These are phyloP conservation scores for Brachyrhaphis roseni DNA, from an alignment of 2,797 vertebrate genomes.

Conservation along the genomic window DNA sequence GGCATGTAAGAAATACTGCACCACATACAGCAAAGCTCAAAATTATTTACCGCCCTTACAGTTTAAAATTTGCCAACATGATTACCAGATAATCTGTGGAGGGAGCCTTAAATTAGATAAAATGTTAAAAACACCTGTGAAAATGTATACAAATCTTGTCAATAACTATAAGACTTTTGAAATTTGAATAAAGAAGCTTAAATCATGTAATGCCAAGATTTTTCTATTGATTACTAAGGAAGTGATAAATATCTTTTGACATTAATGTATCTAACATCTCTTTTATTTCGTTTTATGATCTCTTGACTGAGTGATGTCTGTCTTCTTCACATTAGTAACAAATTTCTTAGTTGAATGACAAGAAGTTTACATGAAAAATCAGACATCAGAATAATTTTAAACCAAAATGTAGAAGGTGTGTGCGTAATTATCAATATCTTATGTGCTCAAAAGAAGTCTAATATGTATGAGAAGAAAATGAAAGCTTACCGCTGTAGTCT, in stretches of 20 bases:
- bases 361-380: not conserved
- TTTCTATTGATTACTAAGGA: not conserved
- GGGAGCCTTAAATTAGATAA: not conserved
- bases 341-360: not conserved
- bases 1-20: not conserved
- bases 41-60: not conserved
- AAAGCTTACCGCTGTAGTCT: slow-evolving; percentile 84
- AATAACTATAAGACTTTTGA: not conserved
- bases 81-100: not conserved
- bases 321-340: not conserved
- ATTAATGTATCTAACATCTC: not conserved
- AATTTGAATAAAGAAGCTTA: not conserved
- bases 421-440: not conserved
- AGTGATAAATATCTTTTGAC: not conserved
- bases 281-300: not conserved
- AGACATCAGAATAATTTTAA: not conserved
- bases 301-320: not conserved
- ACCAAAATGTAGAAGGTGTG: too few species aligned
- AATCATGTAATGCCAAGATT: not conserved
- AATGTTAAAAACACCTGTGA: too few species aligned
- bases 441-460: not conserved
- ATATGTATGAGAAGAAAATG: not conserved
- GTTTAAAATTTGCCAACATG: not conserved
- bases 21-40: not conserved
- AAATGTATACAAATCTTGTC: not conserved